Conservation (phyloP, 2,888 invertebrate species). For the Drosophila hawaiiensis region DNA sequence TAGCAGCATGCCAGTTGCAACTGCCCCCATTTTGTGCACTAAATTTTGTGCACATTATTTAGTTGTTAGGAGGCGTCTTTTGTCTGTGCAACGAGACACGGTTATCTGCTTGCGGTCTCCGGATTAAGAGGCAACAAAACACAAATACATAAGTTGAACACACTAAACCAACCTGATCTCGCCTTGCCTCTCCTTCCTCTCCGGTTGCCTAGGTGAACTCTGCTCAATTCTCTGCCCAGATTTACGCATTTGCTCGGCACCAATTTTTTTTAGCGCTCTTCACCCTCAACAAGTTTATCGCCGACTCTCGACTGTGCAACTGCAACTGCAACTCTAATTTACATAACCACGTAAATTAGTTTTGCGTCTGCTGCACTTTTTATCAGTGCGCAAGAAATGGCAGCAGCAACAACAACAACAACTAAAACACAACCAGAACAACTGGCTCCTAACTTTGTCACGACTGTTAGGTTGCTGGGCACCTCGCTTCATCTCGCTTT, state of each 20-base stretch:
- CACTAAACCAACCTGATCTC: constrained; percentile 11
- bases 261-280: constrained; percentile 31
- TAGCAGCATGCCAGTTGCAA: constrained; percentile 1
- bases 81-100: constrained; percentile 62
- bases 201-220: constrained; percentile 30
- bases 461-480: constrained; percentile 48
- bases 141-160: constrained; percentile 21
- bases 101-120: constrained; percentile 73
- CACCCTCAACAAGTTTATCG: constrained; percentile 77
- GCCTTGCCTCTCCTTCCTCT: background rate
- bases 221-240: constrained; percentile 13
- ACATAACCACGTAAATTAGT: constrained; percentile 79
- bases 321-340: constrained; percentile 73
- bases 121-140: constrained; percentile 62
- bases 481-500: constrained; percentile 1
- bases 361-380: constrained; percentile 80
- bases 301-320: constrained; percentile 52
- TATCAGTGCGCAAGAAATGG: constrained; percentile 57
- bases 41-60: constrained; percentile 79
- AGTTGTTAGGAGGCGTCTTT: constrained; percentile 69
- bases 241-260: constrained; percentile 67
- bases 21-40: constrained; percentile 39
- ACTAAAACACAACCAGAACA: constrained; percentile 28
- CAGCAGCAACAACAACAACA: constrained; percentile 34
- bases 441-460: constrained; percentile 70